Evolutionary conservation across 1,140 invertebrate genomes (phyloP), one percentile per base, ranked within the genome.

Genomic region (Drosophila elegans): DNA sequence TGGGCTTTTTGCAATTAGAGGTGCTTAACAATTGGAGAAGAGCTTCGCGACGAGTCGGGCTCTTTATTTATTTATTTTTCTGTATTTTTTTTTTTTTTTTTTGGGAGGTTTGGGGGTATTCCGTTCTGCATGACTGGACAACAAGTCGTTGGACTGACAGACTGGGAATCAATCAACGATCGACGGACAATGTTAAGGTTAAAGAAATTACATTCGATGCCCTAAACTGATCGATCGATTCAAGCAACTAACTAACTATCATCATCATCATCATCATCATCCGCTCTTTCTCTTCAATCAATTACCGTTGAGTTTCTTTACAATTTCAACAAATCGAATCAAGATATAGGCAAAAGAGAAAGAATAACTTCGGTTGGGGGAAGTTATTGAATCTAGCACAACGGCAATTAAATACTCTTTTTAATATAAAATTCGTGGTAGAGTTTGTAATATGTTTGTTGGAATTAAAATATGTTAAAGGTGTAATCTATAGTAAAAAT

Each of bases 71-170:
- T 71, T 69, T 69, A 55, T 69, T 71, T 69, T 46, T 6, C 39
- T 36, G 16, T 67, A 63, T 49, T 21, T 45, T 13, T 45, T 25
- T 25, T 25, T 45, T 10, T 27, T 66, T 53, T 55, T 32, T 25
- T 5, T 11, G 10, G 29, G 61, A n/a, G 41, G 1, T 34, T 51
- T 48, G 39, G 68, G 67, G 64, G 45, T 52, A 36, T 45, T 69
- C 66, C 57, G 71, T 74, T 74, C 72, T 74, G 72, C 72, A 74
- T 74, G 72, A 74, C 71, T 74, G 60, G 59, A 55, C 72, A 73
- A 34, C 29, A 74, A 74, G 72, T 74, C 72, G 52, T 63, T 74
- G 69, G 56, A 74, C 71, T 61, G 67, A 61, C 21, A 27, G 13
- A 39, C 67, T 71, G 71, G 52, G 71, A 74, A 74, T 56, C 60